Conservation (phyloP, 1,140 invertebrate species). For the Oreohelix idahoensis region DNA sequence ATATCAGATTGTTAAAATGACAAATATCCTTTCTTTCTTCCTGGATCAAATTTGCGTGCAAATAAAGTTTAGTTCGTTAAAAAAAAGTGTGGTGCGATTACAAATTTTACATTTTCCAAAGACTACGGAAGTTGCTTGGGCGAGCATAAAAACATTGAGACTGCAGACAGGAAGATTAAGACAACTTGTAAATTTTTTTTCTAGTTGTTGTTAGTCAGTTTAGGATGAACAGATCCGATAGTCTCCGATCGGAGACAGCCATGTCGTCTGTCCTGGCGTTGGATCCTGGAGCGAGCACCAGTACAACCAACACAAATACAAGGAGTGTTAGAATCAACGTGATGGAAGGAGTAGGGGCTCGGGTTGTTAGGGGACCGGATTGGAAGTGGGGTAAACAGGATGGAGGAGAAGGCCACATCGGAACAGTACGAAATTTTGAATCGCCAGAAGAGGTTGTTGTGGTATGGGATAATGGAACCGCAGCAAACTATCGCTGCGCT, state of each 20-base stretch:
- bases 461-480: constrained; percentile 98
- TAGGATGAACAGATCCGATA: constrained; percentile 35
- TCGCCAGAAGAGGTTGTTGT: constrained; percentile 98
- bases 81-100: too few relatives aligned
- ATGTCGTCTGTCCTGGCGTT: constrained; percentile 29
- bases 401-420: constrained; percentile 96
- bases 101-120: too few relatives aligned
- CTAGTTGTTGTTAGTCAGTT: background rate
- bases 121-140: too few relatives aligned
- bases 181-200: background rate
- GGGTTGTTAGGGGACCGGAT: constrained; percentile 94
- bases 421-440: constrained; percentile 98
- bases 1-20: too few relatives aligned
- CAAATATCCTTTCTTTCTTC: too few relatives aligned
- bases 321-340: constrained; percentile 79
- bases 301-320: constrained; percentile 51
- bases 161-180: background rate
- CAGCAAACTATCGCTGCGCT: constrained; percentile 96
- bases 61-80: too few relatives aligned
- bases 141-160: background rate
- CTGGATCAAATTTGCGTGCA: too few relatives aligned
- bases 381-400: constrained; percentile 99
- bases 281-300: constrained; percentile 43
- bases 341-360: constrained; percentile 94
- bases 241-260: constrained; percentile 26